A percentile compares a stretch with the other conserved stretches of the same genome.
Evolutionary conservation across 2,797 vertebrate genomes (phyloP).

Genomic region (Onychomys torridus): DNA sequence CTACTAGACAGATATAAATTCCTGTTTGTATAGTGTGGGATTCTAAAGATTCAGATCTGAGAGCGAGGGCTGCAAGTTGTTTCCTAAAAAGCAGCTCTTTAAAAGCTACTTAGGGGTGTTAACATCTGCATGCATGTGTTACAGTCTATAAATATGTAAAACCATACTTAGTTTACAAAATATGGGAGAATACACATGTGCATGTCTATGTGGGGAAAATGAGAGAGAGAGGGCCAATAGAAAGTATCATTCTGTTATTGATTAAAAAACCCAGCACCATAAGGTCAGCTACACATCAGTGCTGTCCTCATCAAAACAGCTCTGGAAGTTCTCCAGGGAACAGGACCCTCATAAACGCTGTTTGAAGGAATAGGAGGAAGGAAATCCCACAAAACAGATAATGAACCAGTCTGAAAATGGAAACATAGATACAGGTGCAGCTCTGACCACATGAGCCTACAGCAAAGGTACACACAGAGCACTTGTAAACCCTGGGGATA

Average conservation of each 20-base stretch:
- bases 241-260: not conserved
- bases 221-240: not conserved
- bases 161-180: not conserved
- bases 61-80: not conserved
- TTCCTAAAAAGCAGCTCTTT: not conserved
- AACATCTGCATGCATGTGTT: not conserved
- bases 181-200: not conserved
- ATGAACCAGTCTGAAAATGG: not conserved
- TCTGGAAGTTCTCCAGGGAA: not conserved
- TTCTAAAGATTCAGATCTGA: not conserved
- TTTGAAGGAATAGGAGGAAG: slow-evolving; percentile 3
- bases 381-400: slow-evolving; percentile 35
- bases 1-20: not conserved
- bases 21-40: not conserved
- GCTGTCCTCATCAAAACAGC: not conserved
- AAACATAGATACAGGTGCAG: not conserved
- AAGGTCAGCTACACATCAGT: not conserved
- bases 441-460: not conserved
- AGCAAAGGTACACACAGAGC: not conserved
- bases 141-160: not conserved
- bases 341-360: not conserved
- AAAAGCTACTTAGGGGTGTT: not conserved
- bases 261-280: not conserved
- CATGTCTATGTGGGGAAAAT: not conserved
- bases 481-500: not conserved